Conservation (phyloP, 2,113 vertebrate genomes). For the Typhlomys cinereus region DNA sequence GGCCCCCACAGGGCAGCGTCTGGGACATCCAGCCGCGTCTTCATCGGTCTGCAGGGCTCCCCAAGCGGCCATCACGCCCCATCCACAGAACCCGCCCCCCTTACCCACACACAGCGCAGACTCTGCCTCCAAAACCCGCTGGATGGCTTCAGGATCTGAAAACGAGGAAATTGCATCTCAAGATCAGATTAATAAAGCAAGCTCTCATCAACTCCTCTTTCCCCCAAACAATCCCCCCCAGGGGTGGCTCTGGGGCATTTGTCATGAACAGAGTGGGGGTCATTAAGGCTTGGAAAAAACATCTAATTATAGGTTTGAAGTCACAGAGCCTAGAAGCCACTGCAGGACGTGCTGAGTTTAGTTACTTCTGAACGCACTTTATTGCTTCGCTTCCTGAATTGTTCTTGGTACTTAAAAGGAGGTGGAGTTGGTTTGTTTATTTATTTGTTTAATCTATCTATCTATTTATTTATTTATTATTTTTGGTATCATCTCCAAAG, state of each 20-base stretch:
- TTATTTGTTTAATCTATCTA: too few relatives aligned
- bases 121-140: background rate
- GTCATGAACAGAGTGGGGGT: constrained; percentile 74
- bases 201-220: constrained; percentile 51
- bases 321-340: constrained; percentile 51
- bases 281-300: constrained; percentile 72
- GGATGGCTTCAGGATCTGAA: constrained; percentile 47
- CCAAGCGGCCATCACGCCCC: too few relatives aligned
- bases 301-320: constrained; percentile 80
- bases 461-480: too few relatives aligned
- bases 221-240: constrained; percentile 23
- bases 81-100: background rate
- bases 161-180: constrained; percentile 52
- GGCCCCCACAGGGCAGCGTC: background rate
- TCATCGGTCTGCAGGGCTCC: background rate
- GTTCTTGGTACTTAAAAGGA: constrained; percentile 59
- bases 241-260: constrained; percentile 64
- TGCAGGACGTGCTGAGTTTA: constrained; percentile 75
- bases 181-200: constrained; percentile 55
- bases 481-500: constrained; percentile 30
- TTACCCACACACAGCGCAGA: background rate
- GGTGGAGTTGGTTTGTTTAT: too few relatives aligned
- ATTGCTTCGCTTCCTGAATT: constrained; percentile 66
- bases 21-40: background rate
- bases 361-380: constrained; percentile 69